These are phyloP conservation scores for Sebastes matsubarae DNA, from an alignment of 2,797 vertebrate species.

Conservation along the genomic window DNA sequence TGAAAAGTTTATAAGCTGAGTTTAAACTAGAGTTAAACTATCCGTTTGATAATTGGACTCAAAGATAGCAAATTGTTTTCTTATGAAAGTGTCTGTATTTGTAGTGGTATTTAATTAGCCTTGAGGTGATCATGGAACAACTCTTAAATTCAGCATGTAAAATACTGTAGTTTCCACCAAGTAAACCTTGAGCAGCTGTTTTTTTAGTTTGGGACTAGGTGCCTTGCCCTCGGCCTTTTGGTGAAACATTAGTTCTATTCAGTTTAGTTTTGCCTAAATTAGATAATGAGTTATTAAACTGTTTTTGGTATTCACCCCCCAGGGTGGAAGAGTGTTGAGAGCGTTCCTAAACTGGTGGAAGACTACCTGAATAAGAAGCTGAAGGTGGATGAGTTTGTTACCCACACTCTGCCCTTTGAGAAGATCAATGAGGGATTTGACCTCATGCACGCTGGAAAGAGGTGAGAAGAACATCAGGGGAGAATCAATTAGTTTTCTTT, in stretches of 20 bases:
- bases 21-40: background rate
- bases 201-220: background rate
- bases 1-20: background rate
- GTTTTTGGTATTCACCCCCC: background rate
- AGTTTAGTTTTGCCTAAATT: background rate
- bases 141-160: background rate
- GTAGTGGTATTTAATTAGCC: background rate
- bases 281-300: background rate
- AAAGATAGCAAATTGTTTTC: background rate
- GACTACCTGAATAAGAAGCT: constrained; percentile 96
- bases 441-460: constrained; percentile 91
- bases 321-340: constrained; percentile 98
- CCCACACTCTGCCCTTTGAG: constrained; percentile 89
- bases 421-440: constrained; percentile 94
- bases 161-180: background rate
- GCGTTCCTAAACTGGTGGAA: constrained; percentile 90
- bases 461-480: constrained; percentile 73
- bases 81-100: background rate
- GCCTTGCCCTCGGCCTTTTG: background rate
- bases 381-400: constrained; percentile 97
- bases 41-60: background rate
- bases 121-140: background rate
- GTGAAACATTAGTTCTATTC: background rate
- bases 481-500: background rate
- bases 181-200: background rate